phyloP scores from a whole-genome alignment of 2,113 vertebrate genomes.

The Australoheros scitulus region DNA sequence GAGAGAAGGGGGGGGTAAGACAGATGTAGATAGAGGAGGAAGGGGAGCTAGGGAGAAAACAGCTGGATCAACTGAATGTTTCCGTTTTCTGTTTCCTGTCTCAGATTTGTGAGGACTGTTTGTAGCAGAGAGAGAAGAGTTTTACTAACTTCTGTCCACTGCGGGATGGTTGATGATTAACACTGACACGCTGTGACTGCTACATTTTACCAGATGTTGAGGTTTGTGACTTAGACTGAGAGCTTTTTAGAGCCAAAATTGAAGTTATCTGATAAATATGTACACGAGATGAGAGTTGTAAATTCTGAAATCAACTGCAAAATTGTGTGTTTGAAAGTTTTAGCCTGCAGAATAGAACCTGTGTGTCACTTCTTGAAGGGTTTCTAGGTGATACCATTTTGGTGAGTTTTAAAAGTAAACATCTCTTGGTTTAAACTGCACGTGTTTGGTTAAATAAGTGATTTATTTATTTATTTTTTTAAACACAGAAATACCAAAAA shows the following conservation, averaged over 20 bases:
- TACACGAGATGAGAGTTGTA: background rate
- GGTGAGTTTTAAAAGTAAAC: background rate
- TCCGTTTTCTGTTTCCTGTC: constrained; percentile 69
- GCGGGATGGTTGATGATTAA: background rate
- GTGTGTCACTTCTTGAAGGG: background rate
- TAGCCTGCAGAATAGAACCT: background rate
- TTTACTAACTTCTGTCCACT: constrained; percentile 2
- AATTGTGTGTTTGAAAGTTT: background rate
- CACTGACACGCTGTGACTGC: background rate
- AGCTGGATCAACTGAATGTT: constrained; percentile 72
- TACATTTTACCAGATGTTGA: constrained; percentile 5
- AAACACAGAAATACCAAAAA: background rate
- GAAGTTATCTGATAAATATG: background rate
- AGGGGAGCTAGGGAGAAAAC: constrained; percentile 61
- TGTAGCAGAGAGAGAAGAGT: background rate
- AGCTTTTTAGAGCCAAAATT: background rate
- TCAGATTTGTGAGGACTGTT: constrained; percentile 37
- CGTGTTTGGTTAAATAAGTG: background rate
- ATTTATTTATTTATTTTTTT: background rate
- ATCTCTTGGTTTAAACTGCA: background rate
- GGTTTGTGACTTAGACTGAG: background rate
- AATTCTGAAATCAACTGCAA: background rate
- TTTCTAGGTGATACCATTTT: background rate
- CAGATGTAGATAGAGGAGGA: constrained; percentile 50
- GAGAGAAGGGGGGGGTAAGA: constrained; percentile 21